phyloP scores from a whole-genome alignment of 2,888 invertebrate genomes.

The Sphaerophoria taeniata region DNA sequence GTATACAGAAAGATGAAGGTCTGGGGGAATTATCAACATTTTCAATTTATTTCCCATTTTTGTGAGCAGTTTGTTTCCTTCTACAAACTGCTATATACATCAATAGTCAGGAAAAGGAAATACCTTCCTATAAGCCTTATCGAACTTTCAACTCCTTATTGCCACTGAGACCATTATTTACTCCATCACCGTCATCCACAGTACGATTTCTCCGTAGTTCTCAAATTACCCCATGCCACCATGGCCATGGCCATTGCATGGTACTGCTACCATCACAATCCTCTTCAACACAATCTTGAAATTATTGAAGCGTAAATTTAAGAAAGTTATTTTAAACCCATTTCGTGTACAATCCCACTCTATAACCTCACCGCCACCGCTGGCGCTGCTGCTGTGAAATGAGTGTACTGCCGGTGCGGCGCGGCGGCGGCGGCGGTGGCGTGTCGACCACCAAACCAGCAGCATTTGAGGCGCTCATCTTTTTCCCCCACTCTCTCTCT shows the following conservation, averaged over 20 bases:
- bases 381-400: no score
- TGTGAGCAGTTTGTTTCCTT: constrained; percentile 17
- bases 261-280: neutral
- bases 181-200: constrained; percentile 43
- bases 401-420: no score
- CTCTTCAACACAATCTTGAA: constrained; percentile 43
- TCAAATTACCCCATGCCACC: neutral
- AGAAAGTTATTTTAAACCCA: constrained; percentile 67
- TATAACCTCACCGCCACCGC: neutral
- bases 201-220: constrained; percentile 12
- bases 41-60: constrained; percentile 37
- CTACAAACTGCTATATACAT: constrained; percentile 20
- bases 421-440: no score
- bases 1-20: neutral
- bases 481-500: constrained; percentile 37
- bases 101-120: constrained; percentile 57
- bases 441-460: constrained; percentile 24
- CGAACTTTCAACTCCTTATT: constrained; percentile 44
- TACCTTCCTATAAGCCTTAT: constrained; percentile 53
- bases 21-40: constrained; percentile 6
- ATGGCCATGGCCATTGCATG: neutral
- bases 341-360: constrained; percentile 37
- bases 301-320: constrained; percentile 68
- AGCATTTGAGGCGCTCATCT: constrained; percentile 19
- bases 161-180: constrained; percentile 43